Evolutionary conservation across 1,140 invertebrate genomes (phyloP), one percentile per base, ranked within the genome.

Genomic region (Nilaparvata lugens): DNA sequence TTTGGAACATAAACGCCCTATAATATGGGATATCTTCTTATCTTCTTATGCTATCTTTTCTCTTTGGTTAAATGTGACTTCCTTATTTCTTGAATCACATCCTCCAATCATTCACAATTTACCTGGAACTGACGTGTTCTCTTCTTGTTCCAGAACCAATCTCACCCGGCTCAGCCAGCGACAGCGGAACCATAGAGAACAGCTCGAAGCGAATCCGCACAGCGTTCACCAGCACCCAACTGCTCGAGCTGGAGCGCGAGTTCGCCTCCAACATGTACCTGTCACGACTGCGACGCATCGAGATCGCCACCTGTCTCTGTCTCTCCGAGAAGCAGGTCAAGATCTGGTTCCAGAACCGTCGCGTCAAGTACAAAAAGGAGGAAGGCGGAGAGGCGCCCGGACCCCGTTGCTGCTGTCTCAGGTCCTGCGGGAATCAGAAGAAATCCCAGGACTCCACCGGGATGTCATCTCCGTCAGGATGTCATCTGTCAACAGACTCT

Each of bases 221-320:
- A 78, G 97, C 95, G 57, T 99, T 98, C 81, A 97, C 95, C 66
- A 84, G 95, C 76, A 97, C 97, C 79, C 96, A 98, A 78, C 97
- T 95, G 62, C 81, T 98, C 72, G 93, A 97, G 75, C 79, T 95
- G 75, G 95, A 98, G 80, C 96, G 97, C 78, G 95, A 98, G 81
- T 98, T 98, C 81, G 93, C 97, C 81, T 95, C 93, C 76, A 98
- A 97, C 79, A 93, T 97, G 78, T 98, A 98, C 83, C 85, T 98
- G 73, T 98, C 95, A 69, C 86, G 95, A 76, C 85, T 95, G 81
- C 84, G 95, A 80, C 85, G 95, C 76, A 97, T 98, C 78, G 95
- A 98, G 79, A 96, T 98, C 85, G 95, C 95, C 67, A 94, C 96
- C 75, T 89, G 93, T 66, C 83, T 97, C 61, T 95, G 93, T 78